A percentile compares a stretch with the other conserved stretches of the same genome.
Evolutionary conservation across 2,797 vertebrate genomes (phyloP).

Genomic region (Dallia pectoralis): DNA sequence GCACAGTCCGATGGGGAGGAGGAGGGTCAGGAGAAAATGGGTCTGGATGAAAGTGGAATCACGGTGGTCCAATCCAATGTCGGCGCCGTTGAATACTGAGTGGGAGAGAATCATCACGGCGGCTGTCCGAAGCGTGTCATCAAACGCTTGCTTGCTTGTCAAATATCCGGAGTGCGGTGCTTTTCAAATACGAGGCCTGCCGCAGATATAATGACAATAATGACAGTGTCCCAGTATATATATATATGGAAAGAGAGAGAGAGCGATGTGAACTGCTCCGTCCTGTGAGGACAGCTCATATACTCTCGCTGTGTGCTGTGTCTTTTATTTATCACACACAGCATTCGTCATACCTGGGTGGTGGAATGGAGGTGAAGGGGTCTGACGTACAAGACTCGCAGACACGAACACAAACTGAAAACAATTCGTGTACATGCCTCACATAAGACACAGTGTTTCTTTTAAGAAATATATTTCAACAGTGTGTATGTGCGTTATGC

Average conservation of each 20-base stretch:
- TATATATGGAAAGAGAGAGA: not conserved
- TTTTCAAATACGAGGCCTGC: slow-evolving; percentile 5
- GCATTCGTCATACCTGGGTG: not conserved
- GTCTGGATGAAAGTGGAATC: not conserved
- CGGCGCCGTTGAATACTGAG: not conserved
- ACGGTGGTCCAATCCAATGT: not conserved
- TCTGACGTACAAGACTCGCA: not conserved
- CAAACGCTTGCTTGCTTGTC: not conserved
- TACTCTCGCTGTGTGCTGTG: not conserved
- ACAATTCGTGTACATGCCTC: not conserved
- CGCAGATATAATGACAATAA: not conserved
- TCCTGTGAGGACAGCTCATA: not conserved
- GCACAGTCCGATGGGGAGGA: not conserved
- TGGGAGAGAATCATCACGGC: no score
- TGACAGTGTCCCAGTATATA: not conserved
- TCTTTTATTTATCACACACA: not conserved
- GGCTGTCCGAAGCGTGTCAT: not conserved
- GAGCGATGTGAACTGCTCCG: not conserved
- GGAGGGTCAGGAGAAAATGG: not conserved
- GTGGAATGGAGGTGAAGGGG: not conserved
- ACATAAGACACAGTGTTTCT: not conserved
- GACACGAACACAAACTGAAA: not conserved
- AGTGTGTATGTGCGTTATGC: no score
- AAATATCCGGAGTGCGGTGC: not conserved
- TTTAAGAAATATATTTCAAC: no score